Conservation (phyloP, 2,888 invertebrate species). For the Clunio marinus region DNA sequence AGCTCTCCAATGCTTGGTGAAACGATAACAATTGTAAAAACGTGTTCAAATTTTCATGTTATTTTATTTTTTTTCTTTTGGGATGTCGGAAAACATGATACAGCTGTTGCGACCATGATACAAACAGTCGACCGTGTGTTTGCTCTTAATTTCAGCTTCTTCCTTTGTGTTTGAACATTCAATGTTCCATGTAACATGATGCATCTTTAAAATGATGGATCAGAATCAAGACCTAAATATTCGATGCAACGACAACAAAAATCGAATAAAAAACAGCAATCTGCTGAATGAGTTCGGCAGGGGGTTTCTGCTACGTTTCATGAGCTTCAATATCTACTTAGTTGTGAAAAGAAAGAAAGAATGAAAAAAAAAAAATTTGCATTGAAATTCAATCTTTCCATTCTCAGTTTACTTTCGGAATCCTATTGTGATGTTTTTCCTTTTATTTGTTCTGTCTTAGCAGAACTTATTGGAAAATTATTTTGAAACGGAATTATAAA, state of each 20-base stretch:
- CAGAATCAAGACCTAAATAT: neutral
- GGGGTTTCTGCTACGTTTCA: conserved; percentile 33
- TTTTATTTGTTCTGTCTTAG: neutral
- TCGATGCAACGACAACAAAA: too few species aligned
- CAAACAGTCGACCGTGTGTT: conserved; percentile 22
- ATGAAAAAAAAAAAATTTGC: conserved; percentile 22
- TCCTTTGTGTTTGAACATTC: neutral
- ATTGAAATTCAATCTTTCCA: conserved; percentile 32
- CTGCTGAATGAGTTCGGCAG: conserved; percentile 15
- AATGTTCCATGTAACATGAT: conserved; percentile 28
- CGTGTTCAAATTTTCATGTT: neutral
- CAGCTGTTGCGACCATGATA: conserved; percentile 28
- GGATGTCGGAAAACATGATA: conserved; percentile 19
- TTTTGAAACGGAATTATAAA: conserved; percentile 19
- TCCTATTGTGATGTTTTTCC: conserved; percentile 11
- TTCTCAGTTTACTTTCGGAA: conserved; percentile 5
- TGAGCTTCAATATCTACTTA: too few species aligned
- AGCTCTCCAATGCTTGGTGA: neutral
- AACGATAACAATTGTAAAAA: conserved; percentile 16
- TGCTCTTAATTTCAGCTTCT: conserved; percentile 36
- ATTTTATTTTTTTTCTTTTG: neutral
- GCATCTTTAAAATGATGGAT: conserved; percentile 18
- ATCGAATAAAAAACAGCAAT: neutral
- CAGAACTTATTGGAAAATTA: neutral
- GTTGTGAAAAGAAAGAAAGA: neutral